Evolutionary conservation across 2,888 invertebrate species (phyloP).

Genomic region (Catocala fraxini): DNA sequence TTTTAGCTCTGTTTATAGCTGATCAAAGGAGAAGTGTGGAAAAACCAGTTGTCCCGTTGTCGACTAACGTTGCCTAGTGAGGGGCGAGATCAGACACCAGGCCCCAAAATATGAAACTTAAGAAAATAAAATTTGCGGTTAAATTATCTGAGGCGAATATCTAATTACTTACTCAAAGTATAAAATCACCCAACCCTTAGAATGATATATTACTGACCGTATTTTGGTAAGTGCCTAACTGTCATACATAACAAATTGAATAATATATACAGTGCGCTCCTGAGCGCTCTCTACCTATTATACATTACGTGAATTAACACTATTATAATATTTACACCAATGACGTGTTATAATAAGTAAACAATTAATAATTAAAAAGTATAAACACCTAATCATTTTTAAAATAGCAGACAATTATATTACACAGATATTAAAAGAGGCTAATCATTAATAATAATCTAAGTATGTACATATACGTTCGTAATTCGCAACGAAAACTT

Average conservation of each 20-base stretch:
- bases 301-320: not conserved
- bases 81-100: not conserved
- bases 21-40: too few relatives aligned
- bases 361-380: not conserved
- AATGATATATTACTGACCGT: slow-evolving; percentile 61
- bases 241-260: slow-evolving; percentile 23
- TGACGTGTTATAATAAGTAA: not conserved
- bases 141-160: slow-evolving; percentile 12
- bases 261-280: slow-evolving; percentile 32
- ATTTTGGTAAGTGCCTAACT: slow-evolving; percentile 65
- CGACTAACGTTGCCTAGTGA: too few relatives aligned
- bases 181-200: slow-evolving; percentile 18
- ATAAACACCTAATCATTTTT: too few relatives aligned
- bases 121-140: slow-evolving; percentile 4
- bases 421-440: too few relatives aligned
- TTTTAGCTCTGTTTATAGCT: too few relatives aligned
- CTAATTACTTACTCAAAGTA: slow-evolving; percentile 11
- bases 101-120: not conserved
- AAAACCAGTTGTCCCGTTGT: too few relatives aligned
- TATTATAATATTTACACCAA: not conserved
- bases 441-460: too few relatives aligned
- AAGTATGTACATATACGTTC: too few relatives aligned
- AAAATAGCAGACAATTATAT: too few relatives aligned
- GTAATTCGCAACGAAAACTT: too few relatives aligned
- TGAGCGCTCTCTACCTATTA: too few relatives aligned